A percentile compares a stretch with the other conserved stretches of the same genome.
phyloP scores from a whole-genome alignment of 2,113 vertebrate genomes.

The Urocitellus parryii region DNA sequence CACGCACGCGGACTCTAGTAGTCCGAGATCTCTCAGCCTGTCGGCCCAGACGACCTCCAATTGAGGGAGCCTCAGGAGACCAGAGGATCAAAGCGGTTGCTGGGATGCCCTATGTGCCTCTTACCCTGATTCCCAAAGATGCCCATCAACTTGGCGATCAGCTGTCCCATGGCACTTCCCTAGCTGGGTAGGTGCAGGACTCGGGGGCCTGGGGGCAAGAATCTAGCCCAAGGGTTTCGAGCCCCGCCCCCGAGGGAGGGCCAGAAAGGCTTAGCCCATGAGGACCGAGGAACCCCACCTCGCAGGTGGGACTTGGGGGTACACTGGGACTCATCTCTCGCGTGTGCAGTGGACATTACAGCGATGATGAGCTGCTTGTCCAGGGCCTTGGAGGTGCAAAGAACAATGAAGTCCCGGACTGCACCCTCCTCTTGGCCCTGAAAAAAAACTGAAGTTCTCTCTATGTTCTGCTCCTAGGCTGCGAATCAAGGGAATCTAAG shows the following conservation, averaged over 20 bases:
- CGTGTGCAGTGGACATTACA: not conserved
- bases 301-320: not conserved
- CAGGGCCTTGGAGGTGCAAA: not conserved
- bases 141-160: slow-evolving; percentile 75
- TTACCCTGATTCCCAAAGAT: slow-evolving; percentile 77
- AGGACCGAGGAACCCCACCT: not conserved
- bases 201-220: fast-evolving
- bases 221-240: not conserved
- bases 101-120: not conserved
- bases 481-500: not conserved
- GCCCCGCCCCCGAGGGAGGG: not conserved
- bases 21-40: not conserved
- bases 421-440: not conserved
- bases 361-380: not conserved
- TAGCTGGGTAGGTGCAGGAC: not conserved
- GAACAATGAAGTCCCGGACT: not conserved
- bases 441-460: not conserved
- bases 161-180: slow-evolving; percentile 68
- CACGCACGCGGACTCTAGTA: not conserved
- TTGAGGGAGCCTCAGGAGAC: not conserved
- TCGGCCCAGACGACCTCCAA: not conserved
- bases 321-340: not conserved
- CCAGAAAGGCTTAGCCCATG: not conserved
- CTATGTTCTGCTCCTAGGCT: not conserved
- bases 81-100: not conserved